Percentiles rank a stretch among this genome's conserved stretches.
Evolutionary conservation across 1,140 invertebrate genomes (phyloP).

Genomic region (Micrasema minimum): DNA sequence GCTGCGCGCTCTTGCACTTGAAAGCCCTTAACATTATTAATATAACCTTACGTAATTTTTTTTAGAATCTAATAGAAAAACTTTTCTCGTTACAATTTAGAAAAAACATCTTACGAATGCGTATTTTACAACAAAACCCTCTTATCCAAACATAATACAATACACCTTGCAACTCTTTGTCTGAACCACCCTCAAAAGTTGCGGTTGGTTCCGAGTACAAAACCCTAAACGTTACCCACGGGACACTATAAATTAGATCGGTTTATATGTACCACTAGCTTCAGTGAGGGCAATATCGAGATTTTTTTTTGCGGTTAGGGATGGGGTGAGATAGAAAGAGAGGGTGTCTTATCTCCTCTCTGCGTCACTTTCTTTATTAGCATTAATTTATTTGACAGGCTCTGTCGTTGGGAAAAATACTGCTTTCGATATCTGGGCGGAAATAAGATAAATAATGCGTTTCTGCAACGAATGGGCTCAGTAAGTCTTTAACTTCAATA

Average conservation of each 20-base stretch:
- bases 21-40: no score
- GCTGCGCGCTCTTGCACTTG: no score
- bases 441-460: no score
- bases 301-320: slow-evolving; percentile 53
- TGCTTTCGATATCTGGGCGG: slow-evolving; percentile 34
- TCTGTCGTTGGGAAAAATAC: slow-evolving; percentile 27
- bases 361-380: slow-evolving; percentile 52
- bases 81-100: no score
- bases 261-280: slow-evolving; percentile 52
- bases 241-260: slow-evolving; percentile 54
- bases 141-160: no score
- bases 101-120: no score
- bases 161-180: no score
- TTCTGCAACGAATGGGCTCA: no score
- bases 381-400: slow-evolving; percentile 53
- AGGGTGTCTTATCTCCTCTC: slow-evolving; percentile 34
- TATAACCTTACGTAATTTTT: no score
- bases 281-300: slow-evolving; percentile 49
- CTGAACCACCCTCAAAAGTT: slow-evolving; percentile 1
- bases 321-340: slow-evolving; percentile 22
- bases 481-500: no score
- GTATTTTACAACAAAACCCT: no score
- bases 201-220: slow-evolving; percentile 48
- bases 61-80: no score
- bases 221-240: slow-evolving; percentile 51